Conservation (phyloP, 2,113 vertebrate genomes). For the Hystrix cristata region DNA sequence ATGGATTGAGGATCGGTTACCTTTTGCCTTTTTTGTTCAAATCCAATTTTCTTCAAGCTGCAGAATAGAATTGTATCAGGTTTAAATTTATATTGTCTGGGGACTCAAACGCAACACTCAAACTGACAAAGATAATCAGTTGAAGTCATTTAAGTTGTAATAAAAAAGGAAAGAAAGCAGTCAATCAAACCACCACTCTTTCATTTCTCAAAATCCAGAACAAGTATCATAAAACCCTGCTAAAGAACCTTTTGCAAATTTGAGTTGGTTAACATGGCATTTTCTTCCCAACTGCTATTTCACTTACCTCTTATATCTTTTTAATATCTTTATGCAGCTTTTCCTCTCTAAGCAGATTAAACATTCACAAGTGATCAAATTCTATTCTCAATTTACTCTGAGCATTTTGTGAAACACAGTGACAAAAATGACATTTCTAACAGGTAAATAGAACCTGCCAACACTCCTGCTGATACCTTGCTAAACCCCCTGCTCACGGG, state of each 20-base stretch:
- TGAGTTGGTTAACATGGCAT: accelerated
- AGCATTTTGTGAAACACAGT: background rate
- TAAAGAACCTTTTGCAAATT: background rate
- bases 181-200: background rate
- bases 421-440: background rate
- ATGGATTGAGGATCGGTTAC: background rate
- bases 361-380: background rate
- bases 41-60: background rate
- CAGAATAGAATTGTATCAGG: background rate
- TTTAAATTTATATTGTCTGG: background rate
- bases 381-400: background rate
- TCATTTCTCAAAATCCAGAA: background rate
- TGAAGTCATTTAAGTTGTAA: background rate
- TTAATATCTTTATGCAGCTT: background rate
- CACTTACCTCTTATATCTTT: background rate
- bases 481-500: accelerated
- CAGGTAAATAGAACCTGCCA: too few relatives aligned
- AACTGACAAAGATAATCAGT: too few relatives aligned
- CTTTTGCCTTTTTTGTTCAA: background rate
- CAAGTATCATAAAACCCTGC: background rate
- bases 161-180: background rate
- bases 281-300: background rate
- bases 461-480: background rate
- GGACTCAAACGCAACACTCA: background rate
- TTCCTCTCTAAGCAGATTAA: background rate